Percentiles rank a stretch among this genome's conserved stretches.
Evolutionary conservation across 2,888 invertebrate species (phyloP).

Genomic region (Mesopsocus fuscifrons): DNA sequence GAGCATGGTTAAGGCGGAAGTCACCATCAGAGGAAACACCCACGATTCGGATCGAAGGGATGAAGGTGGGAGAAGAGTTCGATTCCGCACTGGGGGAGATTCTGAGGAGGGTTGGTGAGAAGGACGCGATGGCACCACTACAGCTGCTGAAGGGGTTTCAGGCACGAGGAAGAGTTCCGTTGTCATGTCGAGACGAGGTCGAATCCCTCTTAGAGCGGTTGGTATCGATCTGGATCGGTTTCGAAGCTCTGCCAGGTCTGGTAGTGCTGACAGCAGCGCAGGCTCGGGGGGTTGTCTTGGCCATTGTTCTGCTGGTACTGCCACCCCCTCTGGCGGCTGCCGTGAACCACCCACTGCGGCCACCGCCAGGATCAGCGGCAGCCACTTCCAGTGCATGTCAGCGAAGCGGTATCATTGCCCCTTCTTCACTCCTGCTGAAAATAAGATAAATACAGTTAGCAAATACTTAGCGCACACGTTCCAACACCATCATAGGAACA

Average conservation of each 20-base stretch:
- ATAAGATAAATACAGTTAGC: no score
- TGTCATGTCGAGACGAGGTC: slow-evolving; percentile 48
- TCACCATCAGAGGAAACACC: slow-evolving; percentile 75
- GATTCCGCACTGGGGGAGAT: slow-evolving; percentile 22
- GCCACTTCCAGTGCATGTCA: neutral
- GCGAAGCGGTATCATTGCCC: neutral
- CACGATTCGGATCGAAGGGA: slow-evolving; percentile 56
- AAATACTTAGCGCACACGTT: no score
- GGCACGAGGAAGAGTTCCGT: slow-evolving; percentile 71
- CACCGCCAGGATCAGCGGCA: neutral
- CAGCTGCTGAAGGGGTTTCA: slow-evolving; percentile 9
- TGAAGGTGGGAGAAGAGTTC: slow-evolving; percentile 17
- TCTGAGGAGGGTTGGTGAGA: slow-evolving; percentile 11
- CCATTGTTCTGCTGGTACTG: neutral
- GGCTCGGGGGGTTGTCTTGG: no score
- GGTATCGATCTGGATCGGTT: no score
- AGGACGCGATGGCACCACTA: slow-evolving; percentile 7
- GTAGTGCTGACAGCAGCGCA: no score
- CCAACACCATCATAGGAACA: no score
- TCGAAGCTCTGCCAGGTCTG: no score
- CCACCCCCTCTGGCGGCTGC: no score
- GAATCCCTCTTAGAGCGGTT: no score
- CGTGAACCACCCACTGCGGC: neutral
- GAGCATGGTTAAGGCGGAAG: slow-evolving; percentile 67
- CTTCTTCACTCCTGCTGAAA: neutral